Conservation (phyloP, 1,140 invertebrate species). For the Drosophila arizonae region DNA sequence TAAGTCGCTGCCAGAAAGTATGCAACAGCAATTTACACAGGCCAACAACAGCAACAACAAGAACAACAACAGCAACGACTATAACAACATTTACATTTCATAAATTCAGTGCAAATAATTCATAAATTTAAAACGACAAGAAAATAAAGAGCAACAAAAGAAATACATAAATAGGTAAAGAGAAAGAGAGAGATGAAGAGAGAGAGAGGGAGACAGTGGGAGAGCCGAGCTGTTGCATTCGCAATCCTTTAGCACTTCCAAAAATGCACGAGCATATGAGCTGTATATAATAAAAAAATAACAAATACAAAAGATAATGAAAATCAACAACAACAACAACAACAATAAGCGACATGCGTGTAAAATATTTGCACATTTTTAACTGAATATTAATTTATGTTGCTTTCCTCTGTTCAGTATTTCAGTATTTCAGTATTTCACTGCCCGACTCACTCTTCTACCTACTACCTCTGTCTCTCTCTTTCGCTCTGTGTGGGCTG, state of each 20-base stretch:
- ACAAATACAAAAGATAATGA: constrained; percentile 6
- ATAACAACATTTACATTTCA: constrained; percentile 59
- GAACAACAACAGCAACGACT: not conserved
- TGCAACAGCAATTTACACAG: constrained; percentile 33
- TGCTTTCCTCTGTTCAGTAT: constrained; percentile 45
- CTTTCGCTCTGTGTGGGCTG: constrained; percentile 7
- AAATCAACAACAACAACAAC: constrained; percentile 7
- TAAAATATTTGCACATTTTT: constrained; percentile 74
- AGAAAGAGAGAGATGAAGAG: not conserved
- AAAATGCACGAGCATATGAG: constrained; percentile 10
- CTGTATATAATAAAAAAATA: constrained; percentile 10
- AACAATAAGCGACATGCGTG: constrained; percentile 41
- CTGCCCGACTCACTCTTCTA: not conserved
- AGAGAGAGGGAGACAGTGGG: not conserved
- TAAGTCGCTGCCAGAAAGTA: constrained; percentile 54
- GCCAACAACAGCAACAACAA: not conserved
- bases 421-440: constrained; percentile 22
- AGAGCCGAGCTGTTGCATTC: constrained; percentile 1
- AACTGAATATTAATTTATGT: constrained; percentile 78
- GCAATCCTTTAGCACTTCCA: not conserved
- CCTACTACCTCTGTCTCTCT: not conserved
- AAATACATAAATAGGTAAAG: constrained; percentile 38
- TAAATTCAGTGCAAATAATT: constrained; percentile 75
- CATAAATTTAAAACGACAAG: constrained; percentile 61
- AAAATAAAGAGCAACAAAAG: constrained; percentile 24